These are phyloP conservation scores for Odontomyia ornata DNA, from an alignment of 2,888 invertebrate genomes.

Conservation along the genomic window DNA sequence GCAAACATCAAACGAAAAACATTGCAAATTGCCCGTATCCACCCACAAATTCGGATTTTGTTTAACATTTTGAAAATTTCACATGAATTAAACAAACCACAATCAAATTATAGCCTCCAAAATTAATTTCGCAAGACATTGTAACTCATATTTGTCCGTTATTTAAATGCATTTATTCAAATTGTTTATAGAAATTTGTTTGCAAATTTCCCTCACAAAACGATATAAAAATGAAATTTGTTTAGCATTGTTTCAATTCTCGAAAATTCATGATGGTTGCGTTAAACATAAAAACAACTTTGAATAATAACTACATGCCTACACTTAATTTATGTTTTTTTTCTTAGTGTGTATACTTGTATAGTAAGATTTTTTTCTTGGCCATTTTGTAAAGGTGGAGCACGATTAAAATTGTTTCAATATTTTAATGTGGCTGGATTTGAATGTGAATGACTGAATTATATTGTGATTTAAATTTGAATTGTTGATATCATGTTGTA, in stretches of 20 bases:
- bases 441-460: neutral
- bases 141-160: neutral
- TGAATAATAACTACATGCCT: too few relatives aligned
- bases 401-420: neutral
- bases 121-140: neutral
- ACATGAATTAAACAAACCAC: neutral
- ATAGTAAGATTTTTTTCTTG: neutral
- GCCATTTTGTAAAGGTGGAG: neutral
- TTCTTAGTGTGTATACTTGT: neutral
- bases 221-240: neutral
- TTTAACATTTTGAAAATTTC: slow-evolving; percentile 9
- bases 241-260: neutral
- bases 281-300: neutral
- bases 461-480: neutral
- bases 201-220: neutral
- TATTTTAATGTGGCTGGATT: neutral
- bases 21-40: neutral
- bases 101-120: neutral
- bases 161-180: neutral
- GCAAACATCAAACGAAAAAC: too few relatives aligned
- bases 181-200: slow-evolving; percentile 7
- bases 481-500: neutral
- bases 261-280: neutral
- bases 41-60: slow-evolving; percentile 24
- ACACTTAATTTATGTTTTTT: neutral